Base-by-base conservation (phyloP, 2,888 invertebrate genomes). In the Zele albiditarsus region DNA sequence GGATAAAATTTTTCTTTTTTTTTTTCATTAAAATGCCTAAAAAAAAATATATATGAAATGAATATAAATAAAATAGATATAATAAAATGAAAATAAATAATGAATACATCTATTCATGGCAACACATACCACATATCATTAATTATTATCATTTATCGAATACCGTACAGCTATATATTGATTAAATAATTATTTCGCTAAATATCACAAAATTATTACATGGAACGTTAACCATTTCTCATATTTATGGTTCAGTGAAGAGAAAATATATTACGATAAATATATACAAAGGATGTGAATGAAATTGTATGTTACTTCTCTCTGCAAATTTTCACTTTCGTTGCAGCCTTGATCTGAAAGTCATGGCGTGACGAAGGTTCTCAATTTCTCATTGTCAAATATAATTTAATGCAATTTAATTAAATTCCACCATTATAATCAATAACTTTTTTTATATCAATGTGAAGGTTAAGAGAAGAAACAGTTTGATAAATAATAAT, bases 341-440 rank as follows among this genome's bases (percentile, higher is more conserved):
- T 58, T 20, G 33, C 23, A 75, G 71, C 67, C 76, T 74, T 72
- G 77, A 77, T 70, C 66, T 70, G 62, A 75, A 74, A 74, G 74
- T 42, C 49, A 69, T 14, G 60, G 33, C 66, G 65, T 14, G 49
- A 57, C 57, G 57, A 74, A 74, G 68, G 70, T 71, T 74, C 57
- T 66, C 28, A 74, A 69, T 74, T 57, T 42, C 25, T 46, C 67
- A 27, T 23, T 33, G 23, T 53, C 16, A 27, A 62, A 28, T 62
- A 60, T 68, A 46, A 31, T 63, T 69, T 20, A 60, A 68, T 42
- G 16, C 14, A 20, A n/a, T 8, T 53, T 6, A 53, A 53, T 38
- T 8, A 38, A 12, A 8, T 2, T 38, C 8, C 5, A 12, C 2
- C 12, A 38, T 38, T 8, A 38, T 38, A 38, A 1, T 12, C 38